A percentile compares a stretch with the other conserved stretches of the same genome.
phyloP scores from a whole-genome alignment of 2,113 vertebrate genomes.

The Calyptommatus sinebrachiatus region DNA sequence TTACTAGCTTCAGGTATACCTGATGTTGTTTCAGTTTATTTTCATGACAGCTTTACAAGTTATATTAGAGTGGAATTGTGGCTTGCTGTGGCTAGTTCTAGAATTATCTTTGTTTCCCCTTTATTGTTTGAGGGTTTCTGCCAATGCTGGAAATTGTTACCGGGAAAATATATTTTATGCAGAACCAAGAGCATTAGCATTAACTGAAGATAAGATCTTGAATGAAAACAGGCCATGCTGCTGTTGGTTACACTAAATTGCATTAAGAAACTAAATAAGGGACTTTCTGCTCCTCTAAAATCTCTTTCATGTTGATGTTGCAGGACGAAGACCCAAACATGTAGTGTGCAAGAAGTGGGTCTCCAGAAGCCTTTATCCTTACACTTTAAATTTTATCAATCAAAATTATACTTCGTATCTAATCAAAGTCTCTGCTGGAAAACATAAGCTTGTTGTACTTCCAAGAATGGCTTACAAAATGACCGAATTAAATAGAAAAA shows the following conservation, averaged over 20 bases:
- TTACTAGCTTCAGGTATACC: too few species aligned
- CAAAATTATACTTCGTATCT: neutral
- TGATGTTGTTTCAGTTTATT: too few species aligned
- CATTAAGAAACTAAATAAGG: neutral
- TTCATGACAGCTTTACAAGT: too few species aligned
- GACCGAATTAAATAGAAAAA: neutral
- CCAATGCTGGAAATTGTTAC: neutral
- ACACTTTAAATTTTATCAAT: neutral
- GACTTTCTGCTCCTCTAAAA: slow-evolving; percentile 4
- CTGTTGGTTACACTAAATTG: slow-evolving; percentile 2
- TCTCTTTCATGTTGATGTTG: neutral
- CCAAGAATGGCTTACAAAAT: neutral
- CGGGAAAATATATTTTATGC: neutral
- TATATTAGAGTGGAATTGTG: too few species aligned
- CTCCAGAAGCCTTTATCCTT: neutral
- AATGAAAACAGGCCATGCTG: slow-evolving; percentile 17
- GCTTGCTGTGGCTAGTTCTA: neutral
- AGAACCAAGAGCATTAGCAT: neutral
- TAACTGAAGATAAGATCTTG: slow-evolving; percentile 18
- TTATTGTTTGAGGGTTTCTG: neutral
- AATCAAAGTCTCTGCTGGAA: neutral
- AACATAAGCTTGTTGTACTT: neutral
- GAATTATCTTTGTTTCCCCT: neutral
- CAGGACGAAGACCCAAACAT: neutral
- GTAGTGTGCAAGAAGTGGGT: neutral